Evolutionary conservation across 2,113 vertebrate species (phyloP), one percentile per base, ranked within the genome.

Genomic region (Ginglymostoma cirratum): DNA sequence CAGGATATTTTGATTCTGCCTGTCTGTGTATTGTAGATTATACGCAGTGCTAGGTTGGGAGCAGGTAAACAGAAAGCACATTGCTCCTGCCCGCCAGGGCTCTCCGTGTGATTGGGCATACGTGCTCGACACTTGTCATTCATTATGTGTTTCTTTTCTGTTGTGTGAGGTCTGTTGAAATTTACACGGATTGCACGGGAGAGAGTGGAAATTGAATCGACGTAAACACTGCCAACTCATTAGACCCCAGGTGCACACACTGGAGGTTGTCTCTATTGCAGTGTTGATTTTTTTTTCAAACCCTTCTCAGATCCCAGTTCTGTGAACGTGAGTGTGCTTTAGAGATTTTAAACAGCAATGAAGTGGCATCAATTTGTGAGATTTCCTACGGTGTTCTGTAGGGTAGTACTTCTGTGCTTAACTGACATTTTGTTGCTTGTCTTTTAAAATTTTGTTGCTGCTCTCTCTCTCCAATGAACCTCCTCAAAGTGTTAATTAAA

Each of bases 121-220:
- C 42, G 45, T 83, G 97, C 96, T 95, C 8, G 69, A 96, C 96
- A 96, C 97, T 21, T 94, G 96, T 97, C 98, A 98, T 98, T 98
- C 98, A 98, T 99, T 98, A 98, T 98, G 72, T 98, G 45, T 45
- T 45, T 61, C 12, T 61, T 98, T 98, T 98, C 98, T 98, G 98
- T 98, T 98, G 97, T 98, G 97, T 98, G 97, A 98, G 97, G 98
- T 98, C 97, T 98, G 97, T 97, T 97, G 97, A 97, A 96, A 97
- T 96, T 96, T 96, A 96, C 96, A 96, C 96, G 96, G 95, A 96
- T 96, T 96, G 96, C 96, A 72, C 96, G 95, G 96, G 96, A 95
- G 72, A 70, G 96, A 92, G 3, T 90, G 45, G 52, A 76, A 95
- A 95, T 96, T 83, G 96, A 97, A 97, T 96, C 96, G 97, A 97